These are phyloP conservation scores for Henicopernis longicauda DNA, from an alignment of 2,113 vertebrate genomes.

Conservation along the genomic window DNA sequence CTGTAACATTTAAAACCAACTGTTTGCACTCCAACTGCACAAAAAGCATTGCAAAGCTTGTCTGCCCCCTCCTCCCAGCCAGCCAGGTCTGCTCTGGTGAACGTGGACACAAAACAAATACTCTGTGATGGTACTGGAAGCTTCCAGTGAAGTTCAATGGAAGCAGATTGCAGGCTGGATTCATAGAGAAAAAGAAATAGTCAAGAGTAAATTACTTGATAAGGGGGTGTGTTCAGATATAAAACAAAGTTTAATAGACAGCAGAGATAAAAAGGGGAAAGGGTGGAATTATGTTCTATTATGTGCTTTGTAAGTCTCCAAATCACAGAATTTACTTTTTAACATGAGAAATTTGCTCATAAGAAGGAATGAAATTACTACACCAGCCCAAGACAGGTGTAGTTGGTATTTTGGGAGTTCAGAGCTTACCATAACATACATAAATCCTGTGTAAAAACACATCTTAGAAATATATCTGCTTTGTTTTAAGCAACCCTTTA, in stretches of 20 bases:
- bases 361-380: neutral
- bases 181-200: neutral
- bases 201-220: neutral
- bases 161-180: neutral
- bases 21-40: neutral
- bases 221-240: neutral
- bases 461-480: neutral
- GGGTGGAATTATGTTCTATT: neutral
- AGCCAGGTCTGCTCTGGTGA: neutral
- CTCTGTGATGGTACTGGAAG: neutral
- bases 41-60: neutral
- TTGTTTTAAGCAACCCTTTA: neutral
- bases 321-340: neutral
- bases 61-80: neutral
- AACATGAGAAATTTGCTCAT: neutral
- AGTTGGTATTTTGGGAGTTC: neutral
- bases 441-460: neutral
- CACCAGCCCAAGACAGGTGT: neutral
- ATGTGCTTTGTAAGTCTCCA: neutral
- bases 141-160: neutral
- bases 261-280: neutral
- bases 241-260: neutral
- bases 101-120: neutral
- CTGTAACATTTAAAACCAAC: neutral
- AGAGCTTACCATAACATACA: neutral